Base-by-base conservation (phyloP, 2,113 vertebrate species). In the Hippocampus guttulatus region DNA sequence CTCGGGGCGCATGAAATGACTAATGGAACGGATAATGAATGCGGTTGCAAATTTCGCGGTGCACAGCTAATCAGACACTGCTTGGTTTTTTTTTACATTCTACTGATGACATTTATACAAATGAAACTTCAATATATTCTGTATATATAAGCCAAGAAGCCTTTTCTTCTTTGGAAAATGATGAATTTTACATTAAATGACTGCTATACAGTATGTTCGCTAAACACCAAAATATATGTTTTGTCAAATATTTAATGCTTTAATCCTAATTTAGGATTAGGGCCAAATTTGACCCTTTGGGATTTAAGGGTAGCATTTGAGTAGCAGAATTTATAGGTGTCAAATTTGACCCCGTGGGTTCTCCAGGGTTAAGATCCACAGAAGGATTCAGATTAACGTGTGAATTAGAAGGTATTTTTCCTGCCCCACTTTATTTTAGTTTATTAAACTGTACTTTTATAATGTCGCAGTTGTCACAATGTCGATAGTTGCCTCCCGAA, bases 11-110 rank as follows among this genome's bases (percentile, higher is more conserved):
- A 27, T 21, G 41, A 12, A 47, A 65, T 65, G 62, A 64, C 62
- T 43, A 45, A 64, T 43, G 62, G 62, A 12, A 43, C 16, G 43
- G 47, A 65, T 65, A 47, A 65, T 65, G 41, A 65, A 65, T 25
- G 63, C 47, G n/a, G 12, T 16, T 47, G 23, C 41, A 65, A 27
- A 65, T 47, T 65, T 65, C 47, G 41, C 41, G 14, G 40, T 40
- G n/a, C 21, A 5, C 38, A 41, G 21, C 43, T 16, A 18, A 61
- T 61, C 40, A 64, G 62, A 21, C 2, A 40, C 33, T 38, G 33
- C 33, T 38, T 33, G 30, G 5, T 33, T 33, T 0, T 33, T 21
- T 21, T 33, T 43, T 14, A 7, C 21, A 41, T 40, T 20, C 62
- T 14, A 23, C 62, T 14, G 10, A n/a, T 64, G 62, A 43, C 16